Base-by-base conservation (phyloP, 2,797 vertebrate species). In the Threskiornis aethiopicus region DNA sequence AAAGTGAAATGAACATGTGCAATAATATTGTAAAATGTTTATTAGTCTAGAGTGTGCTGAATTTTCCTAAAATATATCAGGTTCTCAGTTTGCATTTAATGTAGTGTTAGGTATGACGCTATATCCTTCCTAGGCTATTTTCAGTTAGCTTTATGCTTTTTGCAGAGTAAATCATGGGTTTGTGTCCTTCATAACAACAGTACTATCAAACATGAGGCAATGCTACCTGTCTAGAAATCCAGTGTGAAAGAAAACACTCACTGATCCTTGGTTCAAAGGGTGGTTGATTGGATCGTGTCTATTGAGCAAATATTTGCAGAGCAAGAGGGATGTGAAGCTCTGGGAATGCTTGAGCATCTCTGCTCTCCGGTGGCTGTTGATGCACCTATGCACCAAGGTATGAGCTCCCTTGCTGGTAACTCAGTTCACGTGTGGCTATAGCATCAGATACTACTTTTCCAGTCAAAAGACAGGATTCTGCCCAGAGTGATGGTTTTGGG, bases 11-110 rank as follows among this genome's bases (percentile, higher is more conserved):
- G 98, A 98, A 98, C 98, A 98, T 98, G 98, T 98, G 98, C 98
- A 98, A 98, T 98, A 98, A 98, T 98, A 98, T 97, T 98, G 97
- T 98, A 98, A 98, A 98, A 98, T 98, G 98, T 98, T 98, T 98
- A 98, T 98, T 98, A 98, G 98, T 98, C 98, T 98, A 98, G 98
- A 97, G 98, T 98, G 98, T 98, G 98, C 98, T 97, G 98, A 98
- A 98, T 98, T 98, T 98, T 98, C 98, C 98, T 98, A 98, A 98
- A 98, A 98, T 98, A 98, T 98, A 98, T 98, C 98, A 97, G 98
- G 97, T 98, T 98, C 98, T 98, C 98, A 97, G 98, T 95, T 98
- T 98, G 98, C 98, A 98, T 98, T 98, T 98, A 98, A 98, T 98
- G 98, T 98, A 98, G 98, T 98, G 98, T 98, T 98, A 98, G 98